Base-by-base conservation (phyloP, 1,140 invertebrate species). In the Heliconius hermathena region DNA sequence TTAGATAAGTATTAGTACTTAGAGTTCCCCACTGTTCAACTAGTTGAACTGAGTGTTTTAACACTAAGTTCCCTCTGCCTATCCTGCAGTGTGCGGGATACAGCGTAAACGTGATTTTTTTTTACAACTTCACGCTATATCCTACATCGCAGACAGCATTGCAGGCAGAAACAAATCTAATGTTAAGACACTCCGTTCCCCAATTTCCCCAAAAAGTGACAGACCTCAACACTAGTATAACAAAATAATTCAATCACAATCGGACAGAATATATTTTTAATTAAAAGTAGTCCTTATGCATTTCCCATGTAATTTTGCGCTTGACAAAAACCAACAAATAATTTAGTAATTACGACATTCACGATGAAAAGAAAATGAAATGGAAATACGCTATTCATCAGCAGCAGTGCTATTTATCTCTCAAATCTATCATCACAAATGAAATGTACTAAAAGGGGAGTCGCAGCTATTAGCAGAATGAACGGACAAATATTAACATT, bases 401-500 rank as follows among this genome's bases (percentile, higher is more conserved):
- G 36, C 71, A 72, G 71, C 71, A 72, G 71, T 41, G 71, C 71
- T 72, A 72, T 72, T 72, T 72, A 72, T 72, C 71, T 72, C 71
- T 77, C 77, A 71, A 77, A 74, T 77, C n/a, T 74, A 33, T 38
- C 73, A 57, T 36, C 74, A 76, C 74, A 76, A 76, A 80, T 71
- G 71, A 79, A 79, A 79, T 75, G 60, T 76, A 71, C 76, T 52
- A 72, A 80, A 80, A 76, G 78, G 76, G 73, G 78, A 79, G 78
- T 79, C 74, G 70, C 46, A 57, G 74, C 73, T 78, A 81, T 78
- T 78, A 78, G 73, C 80, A 52, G 73, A 81, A 78, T 81, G 80
- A 78, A 76, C 71, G 73, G 0, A 78, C 81, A 84, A 84, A 84
- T 80, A 84, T 84, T 80, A 81, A 81, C 76, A 77, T 77, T 78